Evolutionary conservation across 2,113 vertebrate species (phyloP).

Genomic region (Prionailurus viverrinus): DNA sequence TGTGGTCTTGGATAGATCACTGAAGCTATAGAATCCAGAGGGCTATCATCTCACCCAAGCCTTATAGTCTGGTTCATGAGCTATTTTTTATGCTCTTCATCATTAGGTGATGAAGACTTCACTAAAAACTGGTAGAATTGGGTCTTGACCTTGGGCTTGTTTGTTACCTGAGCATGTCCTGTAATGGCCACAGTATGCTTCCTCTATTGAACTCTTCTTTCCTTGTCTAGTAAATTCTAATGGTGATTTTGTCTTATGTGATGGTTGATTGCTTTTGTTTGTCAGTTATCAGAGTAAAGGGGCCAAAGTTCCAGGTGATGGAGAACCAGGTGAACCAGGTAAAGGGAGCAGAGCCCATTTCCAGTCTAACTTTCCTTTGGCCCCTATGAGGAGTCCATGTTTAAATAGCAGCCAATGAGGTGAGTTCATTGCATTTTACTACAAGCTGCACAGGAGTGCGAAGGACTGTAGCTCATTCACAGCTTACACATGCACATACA

Average conservation of each 20-base stretch:
- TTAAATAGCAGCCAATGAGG: not conserved
- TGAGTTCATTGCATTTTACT: not conserved
- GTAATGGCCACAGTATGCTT: not conserved
- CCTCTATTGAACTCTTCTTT: not conserved
- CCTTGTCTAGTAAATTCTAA: not conserved
- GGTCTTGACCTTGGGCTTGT: not conserved
- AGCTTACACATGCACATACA: not conserved
- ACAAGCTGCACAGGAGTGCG: not conserved
- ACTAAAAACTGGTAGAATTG: not conserved
- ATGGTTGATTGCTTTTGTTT: not conserved
- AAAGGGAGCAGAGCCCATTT: not conserved
- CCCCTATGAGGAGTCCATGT: not conserved
- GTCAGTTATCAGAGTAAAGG: not conserved
- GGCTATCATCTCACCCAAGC: not conserved
- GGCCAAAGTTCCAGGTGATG: not conserved
- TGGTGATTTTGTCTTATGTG: not conserved
- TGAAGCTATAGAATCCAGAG: not conserved
- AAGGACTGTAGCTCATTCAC: fast-evolving
- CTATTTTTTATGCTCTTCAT: not conserved
- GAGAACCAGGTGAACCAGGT: not conserved
- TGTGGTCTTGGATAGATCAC: not conserved
- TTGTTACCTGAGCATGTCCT: not conserved
- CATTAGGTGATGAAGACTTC: not conserved
- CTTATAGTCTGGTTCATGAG: not conserved
- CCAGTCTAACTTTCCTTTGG: not conserved